Conservation (phyloP, 1,140 invertebrate species). For the Drosophila rufa region DNA sequence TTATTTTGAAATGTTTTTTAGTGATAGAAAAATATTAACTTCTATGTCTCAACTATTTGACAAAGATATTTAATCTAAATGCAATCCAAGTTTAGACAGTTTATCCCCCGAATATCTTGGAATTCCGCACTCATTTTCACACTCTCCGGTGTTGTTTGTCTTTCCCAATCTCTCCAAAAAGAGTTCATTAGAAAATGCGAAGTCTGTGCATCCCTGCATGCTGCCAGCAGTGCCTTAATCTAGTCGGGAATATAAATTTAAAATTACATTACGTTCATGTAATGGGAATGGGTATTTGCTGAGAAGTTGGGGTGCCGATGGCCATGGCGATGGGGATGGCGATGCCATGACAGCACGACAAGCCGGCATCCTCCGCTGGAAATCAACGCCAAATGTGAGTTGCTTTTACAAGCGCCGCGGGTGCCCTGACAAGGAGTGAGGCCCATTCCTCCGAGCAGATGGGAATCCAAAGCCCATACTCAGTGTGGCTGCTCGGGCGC, state of each 20-base stretch:
- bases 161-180: constrained; percentile 2
- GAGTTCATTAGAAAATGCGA: constrained; percentile 47
- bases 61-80: not conserved
- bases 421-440: constrained; percentile 42
- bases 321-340: constrained; percentile 5
- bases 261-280: constrained; percentile 45
- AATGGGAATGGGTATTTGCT: constrained; percentile 21
- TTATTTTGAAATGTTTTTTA: not conserved
- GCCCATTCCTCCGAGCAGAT: not conserved
- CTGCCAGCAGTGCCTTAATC: constrained; percentile 49
- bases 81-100: not conserved
- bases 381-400: constrained; percentile 65
- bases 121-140: constrained; percentile 10
- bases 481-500: constrained; percentile 54
- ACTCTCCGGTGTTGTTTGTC: constrained; percentile 6
- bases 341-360: constrained; percentile 52
- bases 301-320: constrained; percentile 7
- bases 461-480: constrained; percentile 23
- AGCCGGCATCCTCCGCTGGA: constrained; percentile 38
- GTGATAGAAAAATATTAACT: not conserved
- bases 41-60: not conserved
- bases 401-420: constrained; percentile 74
- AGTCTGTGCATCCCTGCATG: constrained; percentile 37
- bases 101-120: not conserved
- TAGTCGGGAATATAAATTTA: constrained; percentile 52